These are phyloP conservation scores for Odontamblyopus rebecca DNA, from an alignment of 2,797 vertebrate genomes.

Conservation along the genomic window DNA sequence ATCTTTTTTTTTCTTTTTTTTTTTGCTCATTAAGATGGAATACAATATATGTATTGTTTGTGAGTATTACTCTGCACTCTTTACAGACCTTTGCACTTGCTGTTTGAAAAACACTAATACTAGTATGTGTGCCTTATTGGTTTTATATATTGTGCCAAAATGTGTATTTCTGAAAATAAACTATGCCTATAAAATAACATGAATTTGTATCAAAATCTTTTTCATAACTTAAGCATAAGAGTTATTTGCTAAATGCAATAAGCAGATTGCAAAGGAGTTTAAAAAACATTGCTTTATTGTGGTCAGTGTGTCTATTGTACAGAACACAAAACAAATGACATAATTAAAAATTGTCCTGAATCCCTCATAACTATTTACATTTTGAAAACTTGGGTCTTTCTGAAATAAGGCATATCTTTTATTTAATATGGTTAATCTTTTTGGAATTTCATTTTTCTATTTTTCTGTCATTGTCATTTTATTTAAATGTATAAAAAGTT, in stretches of 20 bases:
- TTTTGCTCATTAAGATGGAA: too few relatives aligned
- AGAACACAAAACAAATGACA: slow-evolving; percentile 71
- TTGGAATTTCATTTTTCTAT: slow-evolving; percentile 5
- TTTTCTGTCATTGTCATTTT: slow-evolving; percentile 11
- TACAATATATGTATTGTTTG: too few relatives aligned
- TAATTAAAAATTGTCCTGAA: slow-evolving; percentile 38
- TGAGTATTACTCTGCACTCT: not conserved
- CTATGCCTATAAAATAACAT: not conserved
- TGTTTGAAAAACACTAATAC: not conserved
- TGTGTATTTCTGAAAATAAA: not conserved
- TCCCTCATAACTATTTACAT: slow-evolving; percentile 77
- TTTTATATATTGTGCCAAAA: not conserved
- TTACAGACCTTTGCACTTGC: not conserved
- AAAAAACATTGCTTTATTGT: slow-evolving; percentile 76
- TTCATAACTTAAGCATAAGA: not conserved
- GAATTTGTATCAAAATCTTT: not conserved
- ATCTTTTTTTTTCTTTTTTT: not conserved
- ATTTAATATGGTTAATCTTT: not conserved
- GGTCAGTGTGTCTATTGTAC: slow-evolving; percentile 65
- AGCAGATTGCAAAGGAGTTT: slow-evolving; percentile 30
- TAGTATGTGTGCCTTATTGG: not conserved
- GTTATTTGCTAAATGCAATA: not conserved
- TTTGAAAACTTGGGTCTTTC: slow-evolving; percentile 57
- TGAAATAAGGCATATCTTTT: slow-evolving; percentile 9
- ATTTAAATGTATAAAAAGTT: slow-evolving; percentile 23